Evolutionary conservation across 2,888 invertebrate genomes (phyloP), one percentile per base, ranked within the genome.

Genomic region (Cactoblastis cactorum): DNA sequence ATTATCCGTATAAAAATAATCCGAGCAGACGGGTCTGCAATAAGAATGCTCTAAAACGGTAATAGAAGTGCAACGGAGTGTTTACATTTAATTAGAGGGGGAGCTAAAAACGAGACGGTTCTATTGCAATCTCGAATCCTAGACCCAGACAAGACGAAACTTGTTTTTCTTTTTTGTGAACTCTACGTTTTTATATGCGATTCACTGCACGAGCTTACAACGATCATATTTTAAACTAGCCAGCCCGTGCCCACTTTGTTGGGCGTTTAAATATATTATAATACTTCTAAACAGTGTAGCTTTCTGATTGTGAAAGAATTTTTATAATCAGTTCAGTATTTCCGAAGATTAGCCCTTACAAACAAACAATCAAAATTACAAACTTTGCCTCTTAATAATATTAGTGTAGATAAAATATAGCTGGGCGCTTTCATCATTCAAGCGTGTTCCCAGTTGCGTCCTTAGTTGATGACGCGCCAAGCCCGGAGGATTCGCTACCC

Each of bases 1-100:
- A 17, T 17, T 9, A 17, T 15, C 15, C 17, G 17, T 17, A 38
- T 14, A 38, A 38, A 38, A 19, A 38, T 6, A 37, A 9, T 33
- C 33, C 12, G n/a, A n/a, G 12, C 12, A 4, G 2, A 35, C 34
- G 3, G 3, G 34, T 3, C 22, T 32, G 28, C 28, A 43, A 28
- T 28, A 11, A 17, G 43, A 28, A 28, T 28, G 15, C 28, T 43
- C 43, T 43, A 32, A 43, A 28, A 43, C 14, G 17, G 43, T 11
- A 43, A 43, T 43, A 43, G 15, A 28, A 43, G 43, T 43, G 43
- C 43, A 43, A 4, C 43, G 43, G 43, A 43, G 28, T 43, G 43
- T 43, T 43, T 43, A 43, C 43, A 43, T 43, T 43, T 43, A 43
- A 43, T 43, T 43, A 32, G 17, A 43, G 43, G 28, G 17, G 15